Evolutionary conservation across 1,140 invertebrate species (phyloP), one percentile per base, ranked within the genome.

Genomic region (Meloidogyne chitwoodi): DNA sequence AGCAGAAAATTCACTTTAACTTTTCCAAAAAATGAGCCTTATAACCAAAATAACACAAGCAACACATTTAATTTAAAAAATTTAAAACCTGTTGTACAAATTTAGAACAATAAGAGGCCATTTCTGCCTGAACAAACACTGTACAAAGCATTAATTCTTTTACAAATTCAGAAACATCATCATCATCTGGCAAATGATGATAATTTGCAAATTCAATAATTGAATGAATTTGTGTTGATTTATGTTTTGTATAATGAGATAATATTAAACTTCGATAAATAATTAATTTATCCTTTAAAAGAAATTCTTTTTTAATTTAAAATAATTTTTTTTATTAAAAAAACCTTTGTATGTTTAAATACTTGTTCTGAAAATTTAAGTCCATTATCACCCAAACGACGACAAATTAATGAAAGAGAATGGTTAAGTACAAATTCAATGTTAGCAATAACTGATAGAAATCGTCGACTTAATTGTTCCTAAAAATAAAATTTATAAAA

Each of bases 91-190:
- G 78, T 22, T 70, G 22, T 1, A 72, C 76, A 31, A 86, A 68
- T 66, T 83, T 83, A 3, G 86, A 82, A 74, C 80, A 79, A 34
- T 81, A 63, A 10, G 84, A 71, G 41, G 73, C 70, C 14, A 86
- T 69, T 74, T 86, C 85, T 8, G 85, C 83, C 70, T 86, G 83
- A 75, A 87, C 75, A 67, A 87, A 82, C 10, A 86, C 85, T 26
- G 79, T 74, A 64, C 85, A 79, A 78, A 86, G 82, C 16, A 86
- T 79, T 31, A 86, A 68, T 68, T 86, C 85, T 73, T 86, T 86
- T 6, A 85, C 74, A 68, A 81, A 87, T 61, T 79, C 79, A n/a
- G 86, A 86, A 19, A 87, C 86, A 61, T 86, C 84, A 12, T 84
- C 73, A 26, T 83, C 81, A 63, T 80, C 84, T 26, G 79, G 79